A percentile compares a stretch with the other conserved stretches of the same genome.
phyloP scores from a whole-genome alignment of 1,140 invertebrate species.

The Hylyphantes graminicola region DNA sequence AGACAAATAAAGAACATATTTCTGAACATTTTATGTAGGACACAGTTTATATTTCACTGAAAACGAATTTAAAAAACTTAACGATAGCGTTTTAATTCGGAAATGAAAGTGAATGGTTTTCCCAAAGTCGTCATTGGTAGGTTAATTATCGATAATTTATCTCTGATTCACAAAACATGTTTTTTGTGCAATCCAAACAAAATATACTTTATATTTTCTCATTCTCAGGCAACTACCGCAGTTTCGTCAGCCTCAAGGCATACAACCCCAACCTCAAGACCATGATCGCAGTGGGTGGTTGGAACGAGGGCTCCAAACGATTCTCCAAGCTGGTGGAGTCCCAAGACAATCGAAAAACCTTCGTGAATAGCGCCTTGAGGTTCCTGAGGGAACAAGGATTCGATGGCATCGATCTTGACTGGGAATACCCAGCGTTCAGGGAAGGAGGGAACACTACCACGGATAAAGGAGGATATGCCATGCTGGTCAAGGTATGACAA shows the following conservation, averaged over 20 bases:
- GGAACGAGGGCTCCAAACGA: constrained; percentile 92
- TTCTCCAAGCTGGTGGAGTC: constrained; percentile 89
- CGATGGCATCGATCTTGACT: constrained; percentile 95
- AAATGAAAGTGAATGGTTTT: too few species aligned
- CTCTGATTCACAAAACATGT: too few species aligned
- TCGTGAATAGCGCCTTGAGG: constrained; percentile 83
- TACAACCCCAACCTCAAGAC: constrained; percentile 94
- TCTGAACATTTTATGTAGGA: too few species aligned
- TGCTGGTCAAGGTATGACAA: constrained; percentile 80
- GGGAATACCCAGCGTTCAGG: constrained; percentile 93
- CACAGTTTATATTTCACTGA: too few species aligned
- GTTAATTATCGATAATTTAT: too few species aligned
- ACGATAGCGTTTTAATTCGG: too few species aligned
- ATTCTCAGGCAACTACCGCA: constrained; percentile 85
- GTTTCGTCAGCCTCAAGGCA: constrained; percentile 91
- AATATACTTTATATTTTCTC: too few species aligned
- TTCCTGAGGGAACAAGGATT: constrained; percentile 93
- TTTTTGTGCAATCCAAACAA: too few species aligned
- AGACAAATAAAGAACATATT: too few species aligned
- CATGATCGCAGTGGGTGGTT: constrained; percentile 92
- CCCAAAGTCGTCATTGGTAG: too few species aligned
- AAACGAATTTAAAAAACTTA: too few species aligned
- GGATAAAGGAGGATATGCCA: constrained; percentile 89
- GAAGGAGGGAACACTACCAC: constrained; percentile 91
- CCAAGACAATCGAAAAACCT: constrained; percentile 78